A percentile compares a stretch with the other conserved stretches of the same genome.
Evolutionary conservation across 2,113 vertebrate species (phyloP).

Genomic region (Paracanthobrama guichenoti): DNA sequence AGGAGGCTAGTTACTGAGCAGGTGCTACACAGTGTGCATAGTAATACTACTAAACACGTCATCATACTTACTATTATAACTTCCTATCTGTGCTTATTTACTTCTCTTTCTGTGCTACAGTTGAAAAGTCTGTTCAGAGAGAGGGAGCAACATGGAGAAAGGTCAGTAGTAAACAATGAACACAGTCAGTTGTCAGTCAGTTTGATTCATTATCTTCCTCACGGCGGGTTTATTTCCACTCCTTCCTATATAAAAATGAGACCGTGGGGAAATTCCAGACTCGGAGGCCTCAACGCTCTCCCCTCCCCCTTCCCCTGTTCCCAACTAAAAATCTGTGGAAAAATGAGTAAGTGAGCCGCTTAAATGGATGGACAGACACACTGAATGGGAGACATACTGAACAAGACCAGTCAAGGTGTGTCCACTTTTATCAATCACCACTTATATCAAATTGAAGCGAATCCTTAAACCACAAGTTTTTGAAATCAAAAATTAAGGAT

Average conservation of each 20-base stretch:
- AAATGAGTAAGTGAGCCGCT: neutral
- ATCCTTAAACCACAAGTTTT: neutral
- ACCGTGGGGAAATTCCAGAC: constrained; percentile 15
- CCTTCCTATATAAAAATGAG: neutral
- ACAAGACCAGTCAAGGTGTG: neutral
- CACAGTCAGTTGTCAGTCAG: neutral
- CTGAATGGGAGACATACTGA: neutral
- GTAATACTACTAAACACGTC: neutral
- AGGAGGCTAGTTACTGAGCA: constrained; percentile 77
- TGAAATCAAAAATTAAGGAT: neutral
- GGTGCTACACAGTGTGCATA: constrained; percentile 57
- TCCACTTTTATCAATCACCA: neutral
- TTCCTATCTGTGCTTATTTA: neutral
- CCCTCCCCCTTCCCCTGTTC: neutral
- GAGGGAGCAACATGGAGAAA: constrained; percentile 58
- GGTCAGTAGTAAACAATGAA: constrained; percentile 21
- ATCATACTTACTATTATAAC: neutral
- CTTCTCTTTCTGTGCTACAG: constrained; percentile 54
- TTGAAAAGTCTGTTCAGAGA: constrained; percentile 77
- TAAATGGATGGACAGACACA: neutral
- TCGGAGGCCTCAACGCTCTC: neutral
- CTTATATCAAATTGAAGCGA: neutral
- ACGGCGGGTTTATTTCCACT: neutral
- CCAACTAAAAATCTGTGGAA: neutral
- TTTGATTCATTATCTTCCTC: neutral